Base-by-base conservation (phyloP, 2,888 invertebrate species). In the Tetragonisca angustula region DNA sequence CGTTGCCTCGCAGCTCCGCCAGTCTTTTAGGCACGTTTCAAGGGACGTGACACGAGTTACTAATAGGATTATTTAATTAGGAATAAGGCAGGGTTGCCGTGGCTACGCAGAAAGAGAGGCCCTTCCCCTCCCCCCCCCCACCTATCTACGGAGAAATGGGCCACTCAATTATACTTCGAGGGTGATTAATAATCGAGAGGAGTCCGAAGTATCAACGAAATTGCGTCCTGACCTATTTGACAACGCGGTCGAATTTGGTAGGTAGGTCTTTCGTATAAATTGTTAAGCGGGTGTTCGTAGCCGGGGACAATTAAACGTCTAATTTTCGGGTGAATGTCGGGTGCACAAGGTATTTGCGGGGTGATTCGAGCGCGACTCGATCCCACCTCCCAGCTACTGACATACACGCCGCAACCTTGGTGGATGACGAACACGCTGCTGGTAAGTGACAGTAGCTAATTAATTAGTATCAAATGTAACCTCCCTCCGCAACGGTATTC, bases 381-480 rank as follows among this genome's bases (percentile, higher is more conserved):
- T 27, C 27, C 27, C 27, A 27, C 27, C 78, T 75, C 62, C 62
- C 68, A 81, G 76, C 61, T 68, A 65, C 74, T 76, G 79, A 83
- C 87, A 69, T 78, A 79, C 80, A 79, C 79, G 81, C 74, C 75
- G 75, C 84, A 83, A 81, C 85, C 86, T 86, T 91, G 88, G 89
- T 89, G 88, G 86, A 90, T 91, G 92, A 92, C 92, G 91, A 91
- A 90, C 87, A 88, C 88, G 87, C 89, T 91, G 91, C 90, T 91
- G 90, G 90, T 85, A 89, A 91, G 87, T 92, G 92, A 91, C 92
- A 90, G 89, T 88, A 86, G 90, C 89, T 92, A 92, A 92, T 92
- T 92, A 92, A 92, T 92, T 92, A 91, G 89, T 89, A 92, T 90
- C 90, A 90, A 92, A 92, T 92, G 88, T 90, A 89, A 90, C 88